Evolutionary conservation across 2,113 vertebrate genomes (phyloP), one percentile per base, ranked within the genome.

Genomic region (Callipepla squamata): DNA sequence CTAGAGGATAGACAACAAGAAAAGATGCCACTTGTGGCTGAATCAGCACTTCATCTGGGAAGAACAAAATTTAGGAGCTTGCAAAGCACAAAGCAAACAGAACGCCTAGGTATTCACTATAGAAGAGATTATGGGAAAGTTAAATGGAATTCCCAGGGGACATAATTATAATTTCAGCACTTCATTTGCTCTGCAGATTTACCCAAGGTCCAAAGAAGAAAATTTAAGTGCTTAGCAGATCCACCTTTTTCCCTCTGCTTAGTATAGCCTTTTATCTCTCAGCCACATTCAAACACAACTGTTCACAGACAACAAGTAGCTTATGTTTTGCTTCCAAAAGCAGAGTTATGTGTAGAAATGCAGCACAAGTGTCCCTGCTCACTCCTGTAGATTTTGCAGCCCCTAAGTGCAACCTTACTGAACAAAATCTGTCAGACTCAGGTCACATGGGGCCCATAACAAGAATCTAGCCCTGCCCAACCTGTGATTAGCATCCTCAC

Each of bases 151-250:
- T 93, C 93, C 73, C 87, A 58, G 19, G 58, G 69, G 48, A 88
- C 90, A 82, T 86, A 94, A 96, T 95, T 95, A 94, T 57, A 92
- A 88, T 76, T 91, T 75, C 40, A 81, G 69, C 19, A 61, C 58
- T 90, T 83, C 44, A 14, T 75, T 65, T 18, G 21, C 19, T 42
- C 16, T 84, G 51, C 53, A 72, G 57, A 83, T 92, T 82, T 85
- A 92, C 38, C 44, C 51, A 78, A 59, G 36, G 57, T 80, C 82
- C 82, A 75, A 78, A 90, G 73, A 89, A 74, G 57, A 86, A 68
- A 80, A 66, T 34, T 61, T 53, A 69, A 91, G 57, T 70, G 22
- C 30, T 75, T 80, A 74, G 7, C 44, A 80, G n/a, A 44, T 8
- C 42, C 53, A 61, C 68, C 57, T 90, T 74, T 67, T 38, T 72